Evolutionary conservation across 2,888 invertebrate genomes (phyloP).

Genomic region (Oscheius sp.): DNA sequence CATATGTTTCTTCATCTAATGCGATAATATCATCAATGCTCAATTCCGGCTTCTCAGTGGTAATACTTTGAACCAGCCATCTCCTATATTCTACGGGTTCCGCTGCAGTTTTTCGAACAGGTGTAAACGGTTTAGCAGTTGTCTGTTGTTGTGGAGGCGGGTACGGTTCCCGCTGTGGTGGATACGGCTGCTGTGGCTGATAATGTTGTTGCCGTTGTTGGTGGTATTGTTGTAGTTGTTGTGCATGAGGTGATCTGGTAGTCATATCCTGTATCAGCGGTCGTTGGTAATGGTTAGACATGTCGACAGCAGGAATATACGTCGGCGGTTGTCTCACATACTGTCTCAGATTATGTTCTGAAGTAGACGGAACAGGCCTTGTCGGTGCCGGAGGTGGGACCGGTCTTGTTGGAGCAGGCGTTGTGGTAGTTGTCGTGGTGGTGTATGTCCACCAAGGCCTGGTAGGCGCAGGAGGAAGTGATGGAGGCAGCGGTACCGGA

Average conservation of each 20-base stretch:
- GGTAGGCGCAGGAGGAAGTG: background rate
- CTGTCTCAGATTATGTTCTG: constrained; percentile 12
- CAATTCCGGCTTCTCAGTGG: constrained; percentile 42
- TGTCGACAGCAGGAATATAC: constrained; percentile 12
- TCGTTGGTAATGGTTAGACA: constrained; percentile 10
- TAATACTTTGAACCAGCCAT: constrained; percentile 42
- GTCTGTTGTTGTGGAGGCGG: background rate
- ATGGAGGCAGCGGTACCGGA: background rate
- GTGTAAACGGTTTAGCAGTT: constrained; percentile 16
- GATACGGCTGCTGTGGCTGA: background rate
- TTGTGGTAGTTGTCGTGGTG: background rate
- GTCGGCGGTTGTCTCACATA: constrained; percentile 23
- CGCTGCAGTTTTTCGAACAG: background rate
- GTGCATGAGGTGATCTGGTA: constrained; percentile 11
- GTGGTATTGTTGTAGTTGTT: constrained; percentile 5
- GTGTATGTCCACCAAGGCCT: background rate
- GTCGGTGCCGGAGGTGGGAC: background rate
- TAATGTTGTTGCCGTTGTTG: constrained; percentile 31
- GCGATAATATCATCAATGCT: constrained; percentile 54
- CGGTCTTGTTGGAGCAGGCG: background rate
- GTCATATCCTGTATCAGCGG: constrained; percentile 21
- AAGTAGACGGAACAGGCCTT: background rate
- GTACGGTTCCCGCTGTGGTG: background rate
- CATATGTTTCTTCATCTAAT: constrained; percentile 46
- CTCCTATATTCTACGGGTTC: constrained; percentile 25